These are phyloP conservation scores for Tethea ocularis DNA, from an alignment of 2,888 invertebrate genomes.

Conservation along the genomic window DNA sequence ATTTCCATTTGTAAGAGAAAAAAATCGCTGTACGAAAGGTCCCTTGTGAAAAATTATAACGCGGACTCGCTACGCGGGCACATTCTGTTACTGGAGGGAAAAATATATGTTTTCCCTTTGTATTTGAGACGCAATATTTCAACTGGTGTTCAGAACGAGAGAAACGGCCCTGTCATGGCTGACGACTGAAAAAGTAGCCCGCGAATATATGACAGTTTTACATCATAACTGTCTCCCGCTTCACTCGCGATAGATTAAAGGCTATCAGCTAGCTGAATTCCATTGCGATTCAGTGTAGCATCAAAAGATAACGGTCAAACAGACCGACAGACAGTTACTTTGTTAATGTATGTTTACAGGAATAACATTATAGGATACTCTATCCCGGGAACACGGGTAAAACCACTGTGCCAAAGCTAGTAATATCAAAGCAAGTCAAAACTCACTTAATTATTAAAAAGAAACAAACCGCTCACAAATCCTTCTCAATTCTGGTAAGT, in stretches of 20 bases:
- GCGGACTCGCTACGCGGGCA: conserved; percentile 39
- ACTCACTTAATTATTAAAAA: conserved; percentile 10
- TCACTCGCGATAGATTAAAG: too few relatives aligned
- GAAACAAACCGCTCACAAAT: conserved; percentile 8
- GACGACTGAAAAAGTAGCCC: conserved; percentile 27
- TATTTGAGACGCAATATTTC: conserved; percentile 59
- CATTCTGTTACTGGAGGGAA: conserved; percentile 38
- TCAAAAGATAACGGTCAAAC: too few relatives aligned
- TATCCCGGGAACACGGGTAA: not conserved
- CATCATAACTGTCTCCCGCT: too few relatives aligned
- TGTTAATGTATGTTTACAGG: too few relatives aligned
- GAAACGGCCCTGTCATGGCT: conserved; percentile 27
- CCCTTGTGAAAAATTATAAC: conserved; percentile 64
- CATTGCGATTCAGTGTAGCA: too few relatives aligned
- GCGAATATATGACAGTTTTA: conserved; percentile 36
- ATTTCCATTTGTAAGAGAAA: conserved; percentile 8
- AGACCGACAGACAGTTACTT: too few relatives aligned
- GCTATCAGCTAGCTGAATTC: too few relatives aligned
- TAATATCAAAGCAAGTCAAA: not conserved
- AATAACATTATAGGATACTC: too few relatives aligned
- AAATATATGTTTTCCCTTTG: conserved; percentile 56
- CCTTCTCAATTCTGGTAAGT: conserved; percentile 7
- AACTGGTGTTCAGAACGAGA: conserved; percentile 19
- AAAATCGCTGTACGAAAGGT: conserved; percentile 34
- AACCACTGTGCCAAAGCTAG: not conserved